phyloP scores from a whole-genome alignment of 2,888 invertebrate species.

The Arge pagana region DNA sequence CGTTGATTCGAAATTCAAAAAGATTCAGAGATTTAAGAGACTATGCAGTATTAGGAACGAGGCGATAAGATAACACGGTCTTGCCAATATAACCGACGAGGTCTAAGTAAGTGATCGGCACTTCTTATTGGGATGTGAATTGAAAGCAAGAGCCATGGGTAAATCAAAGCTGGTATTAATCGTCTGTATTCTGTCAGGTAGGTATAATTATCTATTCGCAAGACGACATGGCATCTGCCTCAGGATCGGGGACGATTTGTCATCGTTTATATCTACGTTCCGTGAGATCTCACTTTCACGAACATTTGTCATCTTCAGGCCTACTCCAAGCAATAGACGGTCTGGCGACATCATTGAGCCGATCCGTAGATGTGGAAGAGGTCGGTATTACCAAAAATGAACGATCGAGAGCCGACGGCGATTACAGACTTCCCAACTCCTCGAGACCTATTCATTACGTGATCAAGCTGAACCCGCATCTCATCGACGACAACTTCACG shows the following conservation, averaged over 20 bases:
- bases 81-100: conserved; percentile 12
- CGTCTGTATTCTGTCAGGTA: conserved; percentile 11
- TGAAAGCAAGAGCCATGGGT: conserved; percentile 4
- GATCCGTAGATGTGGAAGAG: no score
- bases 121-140: conserved; percentile 3
- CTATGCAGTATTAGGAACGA: no score
- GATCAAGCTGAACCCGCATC: conserved; percentile 59
- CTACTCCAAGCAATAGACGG: no score
- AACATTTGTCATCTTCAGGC: no score
- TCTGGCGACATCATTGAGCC: no score
- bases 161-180: conserved; percentile 1
- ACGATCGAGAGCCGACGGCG: neutral
- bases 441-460: conserved; percentile 61
- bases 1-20: no score
- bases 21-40: no score
- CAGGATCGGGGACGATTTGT: no score
- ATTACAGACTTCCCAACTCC: conserved; percentile 61
- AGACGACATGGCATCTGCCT: no score
- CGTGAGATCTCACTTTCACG: no score
- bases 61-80: conserved; percentile 15
- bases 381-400: neutral
- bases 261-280: no score
- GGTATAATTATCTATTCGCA: neutral
- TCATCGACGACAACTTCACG: conserved; percentile 50
- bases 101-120: conserved; percentile 1